A percentile compares a stretch with the other conserved stretches of the same genome.
These are phyloP conservation scores for Grus americana DNA, from an alignment of 2,113 vertebrate species.

Conservation along the genomic window DNA sequence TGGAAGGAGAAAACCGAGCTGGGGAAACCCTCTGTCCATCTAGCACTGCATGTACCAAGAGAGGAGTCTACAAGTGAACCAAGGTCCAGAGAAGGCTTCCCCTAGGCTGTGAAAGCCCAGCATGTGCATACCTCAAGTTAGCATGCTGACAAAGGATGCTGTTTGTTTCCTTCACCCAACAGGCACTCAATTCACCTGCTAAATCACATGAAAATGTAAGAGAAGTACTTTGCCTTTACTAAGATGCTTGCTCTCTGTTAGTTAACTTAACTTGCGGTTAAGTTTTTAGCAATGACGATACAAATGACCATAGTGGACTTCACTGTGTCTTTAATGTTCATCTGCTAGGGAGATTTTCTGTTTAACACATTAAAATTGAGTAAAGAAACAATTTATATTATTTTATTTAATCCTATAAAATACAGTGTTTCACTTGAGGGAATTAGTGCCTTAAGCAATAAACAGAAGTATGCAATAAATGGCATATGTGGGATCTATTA, in stretches of 20 bases:
- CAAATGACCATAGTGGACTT: fast-evolving
- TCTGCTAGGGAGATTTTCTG: conserved; percentile 25
- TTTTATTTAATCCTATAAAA: conserved; percentile 53
- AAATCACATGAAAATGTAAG: neutral
- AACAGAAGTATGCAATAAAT: conserved; percentile 61
- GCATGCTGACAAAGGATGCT: neutral
- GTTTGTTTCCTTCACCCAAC: neutral
- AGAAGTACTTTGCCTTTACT: neutral
- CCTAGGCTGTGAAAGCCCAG: neutral
- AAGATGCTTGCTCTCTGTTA: neutral
- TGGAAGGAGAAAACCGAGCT: neutral
- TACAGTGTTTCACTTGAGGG: conserved; percentile 34
- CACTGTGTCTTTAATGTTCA: neutral
- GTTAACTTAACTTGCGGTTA: neutral
- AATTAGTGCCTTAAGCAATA: conserved; percentile 56
- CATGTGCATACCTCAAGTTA: neutral
- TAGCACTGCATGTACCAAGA: neutral
- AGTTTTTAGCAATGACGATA: neutral
- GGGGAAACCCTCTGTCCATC: neutral
- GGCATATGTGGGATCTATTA: conserved; percentile 60
- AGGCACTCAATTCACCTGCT: neutral
- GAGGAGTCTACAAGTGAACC: neutral
- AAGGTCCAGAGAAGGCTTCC: neutral
- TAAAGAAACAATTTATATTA: conserved; percentile 36
- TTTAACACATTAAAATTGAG: conserved; percentile 3